Evolutionary conservation across 1,140 invertebrate genomes (phyloP).

Genomic region (Drosophila prosaltans): DNA sequence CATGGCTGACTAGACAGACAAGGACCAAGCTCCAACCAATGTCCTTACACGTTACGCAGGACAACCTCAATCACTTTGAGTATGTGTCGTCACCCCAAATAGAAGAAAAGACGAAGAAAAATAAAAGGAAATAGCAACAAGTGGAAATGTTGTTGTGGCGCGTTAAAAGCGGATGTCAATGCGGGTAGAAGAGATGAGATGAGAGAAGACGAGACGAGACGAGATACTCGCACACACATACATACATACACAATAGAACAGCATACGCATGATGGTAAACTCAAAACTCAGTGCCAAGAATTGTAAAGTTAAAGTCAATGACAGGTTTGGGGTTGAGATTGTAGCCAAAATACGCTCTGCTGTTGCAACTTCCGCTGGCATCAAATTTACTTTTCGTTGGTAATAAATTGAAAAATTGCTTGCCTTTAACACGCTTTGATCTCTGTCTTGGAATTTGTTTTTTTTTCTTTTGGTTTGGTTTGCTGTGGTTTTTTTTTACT

Average conservation of each 20-base stretch:
- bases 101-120: not conserved
- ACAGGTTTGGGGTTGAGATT: not conserved
- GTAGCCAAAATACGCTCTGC: constrained; percentile 38
- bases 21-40: constrained; percentile 1
- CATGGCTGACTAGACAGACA: constrained; percentile 34
- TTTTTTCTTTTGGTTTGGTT: no score
- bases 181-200: constrained; percentile 37
- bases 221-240: not conserved
- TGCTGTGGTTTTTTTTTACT: constrained; percentile 49
- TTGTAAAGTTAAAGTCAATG: constrained; percentile 2
- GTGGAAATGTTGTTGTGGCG: constrained; percentile 54
- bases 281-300: not conserved
- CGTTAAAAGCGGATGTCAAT: constrained; percentile 62
- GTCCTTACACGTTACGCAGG: not conserved
- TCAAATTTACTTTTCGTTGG: constrained; percentile 67
- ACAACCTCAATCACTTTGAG: constrained; percentile 68
- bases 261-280: not conserved
- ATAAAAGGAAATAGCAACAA: constrained; percentile 31
- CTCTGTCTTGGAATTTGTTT: constrained; percentile 21
- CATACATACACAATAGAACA: constrained; percentile 13
- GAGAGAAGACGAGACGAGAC: not conserved
- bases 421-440: constrained; percentile 56
- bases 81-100: constrained; percentile 47
- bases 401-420: constrained; percentile 77
- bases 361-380: constrained; percentile 61